phyloP scores from a whole-genome alignment of 2,797 vertebrate species.

The Rhinoraja longicauda region DNA sequence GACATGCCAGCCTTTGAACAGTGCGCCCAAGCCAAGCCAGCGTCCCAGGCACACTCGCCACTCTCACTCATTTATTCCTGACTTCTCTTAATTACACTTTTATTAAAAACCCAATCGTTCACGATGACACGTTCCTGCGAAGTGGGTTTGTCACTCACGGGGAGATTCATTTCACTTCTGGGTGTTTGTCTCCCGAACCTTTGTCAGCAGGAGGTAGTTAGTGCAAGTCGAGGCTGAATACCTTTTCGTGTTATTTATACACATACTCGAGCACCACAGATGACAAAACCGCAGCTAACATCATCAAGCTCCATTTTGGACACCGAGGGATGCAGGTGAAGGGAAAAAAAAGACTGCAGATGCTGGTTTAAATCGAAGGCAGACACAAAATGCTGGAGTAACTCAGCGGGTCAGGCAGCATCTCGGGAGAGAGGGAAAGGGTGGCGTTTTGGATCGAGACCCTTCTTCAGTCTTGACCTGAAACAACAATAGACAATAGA shows the following conservation, averaged over 20 bases:
- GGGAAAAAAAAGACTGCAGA: too few relatives aligned
- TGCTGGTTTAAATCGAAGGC: too few relatives aligned
- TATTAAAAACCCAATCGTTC: constrained; percentile 56
- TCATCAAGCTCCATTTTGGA: neutral
- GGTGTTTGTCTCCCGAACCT: neutral
- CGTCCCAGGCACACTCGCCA: constrained; percentile 80
- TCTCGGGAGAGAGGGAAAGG: too few relatives aligned
- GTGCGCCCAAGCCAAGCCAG: constrained; percentile 85
- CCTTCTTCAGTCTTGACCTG: too few relatives aligned
- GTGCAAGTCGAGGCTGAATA: neutral
- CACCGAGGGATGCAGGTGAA: neutral
- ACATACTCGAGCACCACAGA: too few relatives aligned
- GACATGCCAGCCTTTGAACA: constrained; percentile 74
- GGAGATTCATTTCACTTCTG: constrained; percentile 5
- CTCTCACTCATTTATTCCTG: constrained; percentile 80
- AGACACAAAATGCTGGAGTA: too few relatives aligned
- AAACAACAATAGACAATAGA: too few relatives aligned
- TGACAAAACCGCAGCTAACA: too few relatives aligned
- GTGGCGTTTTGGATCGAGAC: too few relatives aligned
- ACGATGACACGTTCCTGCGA: constrained; percentile 22
- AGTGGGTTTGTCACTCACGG: neutral
- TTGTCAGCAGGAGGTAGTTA: constrained; percentile 15
- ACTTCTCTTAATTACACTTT: constrained; percentile 77
- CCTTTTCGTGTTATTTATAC: neutral
- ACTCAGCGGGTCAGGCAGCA: too few relatives aligned